Evolutionary conservation across 2,888 invertebrate species (phyloP).

Genomic region (Digitonthophagus gazella): DNA sequence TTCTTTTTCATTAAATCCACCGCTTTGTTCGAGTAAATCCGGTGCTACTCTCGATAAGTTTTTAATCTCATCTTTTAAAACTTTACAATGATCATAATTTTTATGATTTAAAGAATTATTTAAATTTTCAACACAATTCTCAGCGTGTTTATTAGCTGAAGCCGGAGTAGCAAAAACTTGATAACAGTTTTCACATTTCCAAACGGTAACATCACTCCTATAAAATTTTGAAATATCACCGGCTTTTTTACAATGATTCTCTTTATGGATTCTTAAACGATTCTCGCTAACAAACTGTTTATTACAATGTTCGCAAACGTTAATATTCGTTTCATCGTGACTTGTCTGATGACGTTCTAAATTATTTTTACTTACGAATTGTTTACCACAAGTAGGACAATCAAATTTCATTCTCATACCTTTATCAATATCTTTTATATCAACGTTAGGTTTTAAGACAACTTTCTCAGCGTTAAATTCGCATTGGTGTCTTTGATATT

Average conservation of each 20-base stretch:
- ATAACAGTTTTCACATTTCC: conserved; percentile 50
- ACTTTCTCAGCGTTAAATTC: conserved; percentile 51
- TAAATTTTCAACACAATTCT: conserved; percentile 39
- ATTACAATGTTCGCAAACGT: conserved; percentile 49
- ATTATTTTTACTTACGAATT: conserved; percentile 49
- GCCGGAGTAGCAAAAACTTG: conserved; percentile 48
- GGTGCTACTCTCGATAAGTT: conserved; percentile 24
- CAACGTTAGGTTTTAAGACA: conserved; percentile 46
- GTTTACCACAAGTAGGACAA: conserved; percentile 48
- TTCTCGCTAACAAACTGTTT: conserved; percentile 52
- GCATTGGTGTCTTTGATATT: conserved; percentile 51
- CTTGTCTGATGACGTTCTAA: conserved; percentile 47
- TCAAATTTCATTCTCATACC: conserved; percentile 46
- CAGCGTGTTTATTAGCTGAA: conserved; percentile 43
- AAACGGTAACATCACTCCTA: conserved; percentile 50
- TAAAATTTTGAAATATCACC: conserved; percentile 51
- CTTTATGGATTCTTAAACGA: conserved; percentile 49
- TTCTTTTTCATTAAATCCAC: conserved; percentile 16
- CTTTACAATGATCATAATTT: conserved; percentile 14
- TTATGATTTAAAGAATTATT: conserved; percentile 16
- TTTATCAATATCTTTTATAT: conserved; percentile 45
- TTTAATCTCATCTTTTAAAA: conserved; percentile 29
- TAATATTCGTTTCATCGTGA: conserved; percentile 46
- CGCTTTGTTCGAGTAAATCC: conserved; percentile 25
- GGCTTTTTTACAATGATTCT: conserved; percentile 51